A percentile compares a stretch with the other conserved stretches of the same genome.
Conservation (phyloP, 1,140 invertebrate species). For the Anastrepha obliqua region DNA sequence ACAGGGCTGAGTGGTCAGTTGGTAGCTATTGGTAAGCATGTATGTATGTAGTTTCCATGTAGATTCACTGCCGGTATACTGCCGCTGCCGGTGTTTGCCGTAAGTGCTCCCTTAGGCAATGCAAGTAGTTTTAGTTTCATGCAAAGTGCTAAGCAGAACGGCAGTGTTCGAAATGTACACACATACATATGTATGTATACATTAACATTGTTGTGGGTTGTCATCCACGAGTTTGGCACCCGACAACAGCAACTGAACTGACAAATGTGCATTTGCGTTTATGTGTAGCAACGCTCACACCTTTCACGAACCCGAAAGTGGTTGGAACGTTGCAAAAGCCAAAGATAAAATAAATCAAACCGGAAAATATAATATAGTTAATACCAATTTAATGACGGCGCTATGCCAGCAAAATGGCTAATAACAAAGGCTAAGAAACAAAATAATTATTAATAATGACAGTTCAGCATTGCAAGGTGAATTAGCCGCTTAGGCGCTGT, state of each 20-base stretch:
- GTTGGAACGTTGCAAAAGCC: neutral
- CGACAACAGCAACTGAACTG: neutral
- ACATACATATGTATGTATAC: neutral
- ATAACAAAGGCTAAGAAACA: neutral
- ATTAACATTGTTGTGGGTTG: neutral
- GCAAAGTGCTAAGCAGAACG: neutral
- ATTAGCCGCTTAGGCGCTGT: neutral
- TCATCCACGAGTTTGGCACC: neutral
- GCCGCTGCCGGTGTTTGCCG: neutral
- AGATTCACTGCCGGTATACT: neutral
- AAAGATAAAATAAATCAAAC: neutral
- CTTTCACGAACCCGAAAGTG: neutral
- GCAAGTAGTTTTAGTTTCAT: neutral
- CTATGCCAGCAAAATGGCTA: neutral
- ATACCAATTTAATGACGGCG: slow-evolving; percentile 44
- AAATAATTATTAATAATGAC: neutral
- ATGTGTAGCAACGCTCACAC: too few species aligned
- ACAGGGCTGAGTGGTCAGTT: neutral
- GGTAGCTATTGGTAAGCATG: neutral
- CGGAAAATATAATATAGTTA: slow-evolving; percentile 22
- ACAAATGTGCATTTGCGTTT: neutral
- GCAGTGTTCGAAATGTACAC: neutral
- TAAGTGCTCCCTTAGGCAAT: neutral
- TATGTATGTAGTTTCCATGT: neutral
- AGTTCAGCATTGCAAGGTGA: slow-evolving; percentile 2